These are phyloP conservation scores for Bambusicola thoracicus DNA, from an alignment of 2,113 vertebrate species.

Conservation along the genomic window DNA sequence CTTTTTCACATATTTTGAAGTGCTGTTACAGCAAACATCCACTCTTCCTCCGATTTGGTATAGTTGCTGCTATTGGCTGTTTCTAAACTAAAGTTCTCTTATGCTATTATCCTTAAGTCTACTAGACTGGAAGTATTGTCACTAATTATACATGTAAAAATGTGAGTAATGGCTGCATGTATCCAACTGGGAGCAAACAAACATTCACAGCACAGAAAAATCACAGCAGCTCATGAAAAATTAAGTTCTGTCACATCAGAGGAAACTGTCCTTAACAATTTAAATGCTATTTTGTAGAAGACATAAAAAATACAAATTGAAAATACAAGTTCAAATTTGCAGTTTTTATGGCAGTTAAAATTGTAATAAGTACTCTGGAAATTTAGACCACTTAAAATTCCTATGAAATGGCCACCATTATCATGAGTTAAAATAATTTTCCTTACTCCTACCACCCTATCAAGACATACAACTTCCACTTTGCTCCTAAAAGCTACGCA, in stretches of 20 bases:
- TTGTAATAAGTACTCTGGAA: not conserved
- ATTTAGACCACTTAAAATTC: not conserved
- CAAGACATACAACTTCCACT: not conserved
- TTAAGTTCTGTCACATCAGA: not conserved
- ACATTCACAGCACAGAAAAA: not conserved
- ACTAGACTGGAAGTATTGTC: not conserved
- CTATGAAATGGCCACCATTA: not conserved
- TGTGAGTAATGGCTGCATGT: not conserved
- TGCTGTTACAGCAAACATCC: not conserved
- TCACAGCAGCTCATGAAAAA: not conserved
- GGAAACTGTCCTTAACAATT: not conserved
- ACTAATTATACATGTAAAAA: not conserved
- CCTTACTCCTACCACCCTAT: rapidly evolving
- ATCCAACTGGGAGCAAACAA: not conserved
- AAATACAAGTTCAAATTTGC: not conserved
- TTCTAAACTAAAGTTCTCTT: conserved; percentile 3
- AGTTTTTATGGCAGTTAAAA: not conserved
- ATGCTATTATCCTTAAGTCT: not conserved
- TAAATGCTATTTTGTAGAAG: not conserved
- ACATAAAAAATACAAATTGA: not conserved
- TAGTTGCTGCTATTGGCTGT: not conserved
- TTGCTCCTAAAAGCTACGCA: not conserved
- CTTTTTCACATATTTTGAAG: not conserved
- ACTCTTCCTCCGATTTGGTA: not conserved
- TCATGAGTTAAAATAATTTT: not conserved